Conservation (phyloP, 1,140 invertebrate species). For the Bombus terrestris region DNA sequence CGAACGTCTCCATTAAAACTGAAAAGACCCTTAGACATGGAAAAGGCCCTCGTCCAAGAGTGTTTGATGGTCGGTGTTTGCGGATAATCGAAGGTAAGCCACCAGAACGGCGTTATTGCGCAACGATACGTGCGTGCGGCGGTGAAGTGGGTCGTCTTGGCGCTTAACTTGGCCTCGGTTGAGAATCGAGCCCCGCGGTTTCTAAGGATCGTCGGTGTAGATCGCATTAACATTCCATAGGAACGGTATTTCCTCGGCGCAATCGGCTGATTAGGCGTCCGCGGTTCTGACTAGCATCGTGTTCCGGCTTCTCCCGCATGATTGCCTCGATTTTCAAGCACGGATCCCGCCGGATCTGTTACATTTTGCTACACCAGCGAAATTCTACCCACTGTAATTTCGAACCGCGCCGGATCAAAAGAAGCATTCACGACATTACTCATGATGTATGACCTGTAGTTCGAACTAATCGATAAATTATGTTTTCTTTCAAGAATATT, state of each 20-base stretch:
- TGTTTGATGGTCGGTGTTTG: conserved; percentile 27
- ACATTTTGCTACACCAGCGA: conserved; percentile 35
- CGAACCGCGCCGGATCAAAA: background rate
- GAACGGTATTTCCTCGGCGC: conserved; percentile 75
- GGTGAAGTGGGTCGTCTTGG: conserved; percentile 47
- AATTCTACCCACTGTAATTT: conserved; percentile 10
- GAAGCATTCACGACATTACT: background rate
- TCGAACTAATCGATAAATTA: background rate
- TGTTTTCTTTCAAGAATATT: background rate
- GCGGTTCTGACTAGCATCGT: conserved; percentile 40
- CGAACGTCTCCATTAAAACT: conserved; percentile 61
- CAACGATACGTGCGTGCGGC: conserved; percentile 71
- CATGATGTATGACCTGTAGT: background rate
- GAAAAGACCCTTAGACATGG: conserved; percentile 22
- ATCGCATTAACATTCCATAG: conserved; percentile 79
- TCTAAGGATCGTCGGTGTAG: conserved; percentile 59
- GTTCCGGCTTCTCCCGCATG: conserved; percentile 45
- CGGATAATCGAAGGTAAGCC: conserved; percentile 54
- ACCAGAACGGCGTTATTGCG: conserved; percentile 60
- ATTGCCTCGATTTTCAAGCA: conserved; percentile 58
- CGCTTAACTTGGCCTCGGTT: conserved; percentile 44
- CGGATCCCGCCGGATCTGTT: background rate
- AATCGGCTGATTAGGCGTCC: conserved; percentile 66
- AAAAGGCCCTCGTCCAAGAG: background rate
- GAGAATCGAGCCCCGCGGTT: conserved; percentile 35